A percentile compares a stretch with the other conserved stretches of the same genome.
phyloP scores from a whole-genome alignment of 2,113 vertebrate species.

The Dipodomys ordii region DNA sequence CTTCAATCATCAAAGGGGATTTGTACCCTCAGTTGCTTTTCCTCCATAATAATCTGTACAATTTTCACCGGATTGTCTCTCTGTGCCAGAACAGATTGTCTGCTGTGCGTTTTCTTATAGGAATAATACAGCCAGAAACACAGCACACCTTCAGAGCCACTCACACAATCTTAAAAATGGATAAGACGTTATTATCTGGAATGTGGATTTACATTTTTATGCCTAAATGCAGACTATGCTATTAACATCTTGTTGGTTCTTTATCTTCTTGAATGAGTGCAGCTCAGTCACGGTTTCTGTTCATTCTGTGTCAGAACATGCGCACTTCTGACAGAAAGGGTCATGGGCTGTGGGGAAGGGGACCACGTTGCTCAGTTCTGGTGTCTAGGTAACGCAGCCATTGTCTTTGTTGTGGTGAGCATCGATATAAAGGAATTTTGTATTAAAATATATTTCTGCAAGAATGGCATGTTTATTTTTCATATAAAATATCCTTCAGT shows the following conservation, averaged over 20 bases:
- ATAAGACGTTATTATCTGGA: neutral
- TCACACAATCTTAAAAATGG: neutral
- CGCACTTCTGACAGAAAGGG: neutral
- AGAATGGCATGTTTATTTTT: neutral
- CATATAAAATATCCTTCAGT: neutral
- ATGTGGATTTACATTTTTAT: neutral
- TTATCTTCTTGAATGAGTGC: neutral
- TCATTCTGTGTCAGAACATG: neutral
- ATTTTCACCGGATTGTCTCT: neutral
- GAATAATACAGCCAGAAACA: neutral
- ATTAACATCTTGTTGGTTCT: neutral
- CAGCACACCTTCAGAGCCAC: neutral
- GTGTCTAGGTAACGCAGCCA: neutral
- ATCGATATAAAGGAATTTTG: neutral
- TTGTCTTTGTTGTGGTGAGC: neutral
- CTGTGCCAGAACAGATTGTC: neutral
- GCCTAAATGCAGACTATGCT: neutral
- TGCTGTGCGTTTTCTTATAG: neutral
- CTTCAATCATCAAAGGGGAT: neutral
- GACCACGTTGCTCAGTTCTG: fast-evolving
- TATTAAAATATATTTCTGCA: neutral
- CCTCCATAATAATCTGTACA: neutral
- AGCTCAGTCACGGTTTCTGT: neutral
- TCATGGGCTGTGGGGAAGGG: fast-evolving
- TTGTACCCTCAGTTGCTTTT: neutral